Base-by-base conservation (phyloP, 2,888 invertebrate genomes). In the Cephus nigrinus region DNA sequence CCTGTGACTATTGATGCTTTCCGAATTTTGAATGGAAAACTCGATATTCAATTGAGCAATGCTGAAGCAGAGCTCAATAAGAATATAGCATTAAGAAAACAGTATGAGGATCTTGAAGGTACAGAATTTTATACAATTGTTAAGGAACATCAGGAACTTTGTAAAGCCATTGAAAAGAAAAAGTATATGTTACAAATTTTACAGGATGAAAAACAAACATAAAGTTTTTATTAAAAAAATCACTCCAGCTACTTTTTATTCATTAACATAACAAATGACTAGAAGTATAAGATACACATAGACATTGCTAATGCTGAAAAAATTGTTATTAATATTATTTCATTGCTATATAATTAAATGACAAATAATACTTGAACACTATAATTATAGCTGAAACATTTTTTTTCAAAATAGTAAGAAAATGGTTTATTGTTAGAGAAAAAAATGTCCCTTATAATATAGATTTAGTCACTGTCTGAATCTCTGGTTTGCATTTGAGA, bases 121-220 rank as follows among this genome's bases (percentile, higher is more conserved):
- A 91, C 90, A 78, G 92, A 92, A 83, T 93, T 91, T 82, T 90
- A 92, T 82, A 89, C 91, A 76, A 89, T 93, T 68, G 84, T 92
- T 71, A 90, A 88, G 75, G 88, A 88, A 55, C 93, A 92, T 82
- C 83, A 87, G 74, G 89, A 92, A 78, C 87, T 92, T 78, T 92
- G 91, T 78, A 79, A 84, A 69, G 86, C 89, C 31, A 86, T 92
- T 73, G 91, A 92, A 80, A 92, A 91, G 79, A 91, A 92, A 80
- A 91, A 90, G 85, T 86, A 84, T 31, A 82, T 92, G 76, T 83
- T 90, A 75, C 78, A 85, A 74, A 34, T 31, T 73, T 15, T 73
- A 32, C 35, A 12, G 34, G n/a, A 73, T 23, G 71, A 71, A 12
- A 71, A 71, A 31, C 15, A n/a, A 71, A 71, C 71, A 71, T 31